These are phyloP conservation scores for Astropecten irregularis DNA, from an alignment of 53 echinoderm and acorn worm species.

Conservation along the genomic window DNA sequence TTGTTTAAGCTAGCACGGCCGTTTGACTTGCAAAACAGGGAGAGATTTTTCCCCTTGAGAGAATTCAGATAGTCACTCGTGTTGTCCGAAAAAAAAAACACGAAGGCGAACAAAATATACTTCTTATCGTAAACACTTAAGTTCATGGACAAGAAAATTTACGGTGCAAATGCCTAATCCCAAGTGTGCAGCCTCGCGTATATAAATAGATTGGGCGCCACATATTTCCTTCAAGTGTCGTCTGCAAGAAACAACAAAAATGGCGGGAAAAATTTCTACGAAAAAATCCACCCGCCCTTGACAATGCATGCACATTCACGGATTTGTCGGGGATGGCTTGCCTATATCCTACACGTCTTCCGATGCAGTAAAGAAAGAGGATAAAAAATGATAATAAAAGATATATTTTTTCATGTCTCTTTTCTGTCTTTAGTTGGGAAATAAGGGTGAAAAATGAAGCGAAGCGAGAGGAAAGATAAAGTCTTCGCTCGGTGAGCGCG, in stretches of 20 bases:
- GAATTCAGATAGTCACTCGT: too few relatives aligned
- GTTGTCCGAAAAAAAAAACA: too few relatives aligned
- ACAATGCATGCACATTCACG: neutral
- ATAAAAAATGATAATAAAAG: slow-evolving; percentile 36
- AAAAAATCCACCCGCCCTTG: slow-evolving; percentile 3
- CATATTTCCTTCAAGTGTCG: neutral
- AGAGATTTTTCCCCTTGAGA: too few relatives aligned
- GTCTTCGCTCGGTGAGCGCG: slow-evolving; percentile 8
- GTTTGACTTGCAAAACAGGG: too few relatives aligned
- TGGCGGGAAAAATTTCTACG: neutral
- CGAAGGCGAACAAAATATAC: too few relatives aligned
- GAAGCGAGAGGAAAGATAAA: slow-evolving; percentile 36
- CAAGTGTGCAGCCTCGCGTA: slow-evolving; percentile 6
- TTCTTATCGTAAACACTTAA: slow-evolving; percentile 7
- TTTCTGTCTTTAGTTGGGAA: neutral
- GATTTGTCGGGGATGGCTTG: neutral
- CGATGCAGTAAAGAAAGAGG: slow-evolving; percentile 29
- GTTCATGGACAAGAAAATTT: slow-evolving; percentile 11
- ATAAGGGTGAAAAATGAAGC: slow-evolving; percentile 1
- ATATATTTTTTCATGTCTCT: too few relatives aligned
- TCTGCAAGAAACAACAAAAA: neutral
- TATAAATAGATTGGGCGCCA: neutral
- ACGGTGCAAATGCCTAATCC: neutral
- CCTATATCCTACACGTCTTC: neutral
- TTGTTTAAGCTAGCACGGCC: too few relatives aligned